Evolutionary conservation across 2,888 invertebrate genomes (phyloP).

Genomic region (Octodonta nipae): DNA sequence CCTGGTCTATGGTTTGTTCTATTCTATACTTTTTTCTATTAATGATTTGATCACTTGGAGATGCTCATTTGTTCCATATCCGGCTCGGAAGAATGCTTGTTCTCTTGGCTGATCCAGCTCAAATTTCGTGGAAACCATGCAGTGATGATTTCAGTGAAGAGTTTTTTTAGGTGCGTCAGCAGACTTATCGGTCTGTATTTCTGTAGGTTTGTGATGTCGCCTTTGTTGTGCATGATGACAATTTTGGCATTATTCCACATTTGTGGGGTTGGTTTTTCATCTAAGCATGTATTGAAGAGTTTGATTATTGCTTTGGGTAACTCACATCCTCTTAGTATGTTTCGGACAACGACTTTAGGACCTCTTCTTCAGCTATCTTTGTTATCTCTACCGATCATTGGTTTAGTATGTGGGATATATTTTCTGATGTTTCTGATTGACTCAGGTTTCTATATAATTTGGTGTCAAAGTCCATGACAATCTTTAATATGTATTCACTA

Average conservation of each 20-base stretch:
- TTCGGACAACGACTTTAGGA: neutral
- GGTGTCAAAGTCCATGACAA: neutral
- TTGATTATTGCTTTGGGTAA: conserved; percentile 1
- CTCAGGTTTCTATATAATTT: neutral
- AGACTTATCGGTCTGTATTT: conserved; percentile 1
- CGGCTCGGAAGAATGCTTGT: too few relatives aligned
- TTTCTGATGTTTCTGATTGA: conserved; percentile 1
- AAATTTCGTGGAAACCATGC: too few relatives aligned
- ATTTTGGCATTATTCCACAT: too few relatives aligned
- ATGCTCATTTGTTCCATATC: conserved; percentile 1
- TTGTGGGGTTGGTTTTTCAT: too few relatives aligned
- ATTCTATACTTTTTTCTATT: neutral
- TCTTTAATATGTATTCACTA: too few relatives aligned
- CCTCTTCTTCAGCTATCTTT: conserved; percentile 1
- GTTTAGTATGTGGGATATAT: conserved; percentile 1
- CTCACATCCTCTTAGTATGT: neutral
- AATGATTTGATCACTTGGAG: conserved; percentile 1
- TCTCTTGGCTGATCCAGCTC: neutral
- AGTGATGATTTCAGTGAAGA: too few relatives aligned
- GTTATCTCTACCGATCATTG: neutral
- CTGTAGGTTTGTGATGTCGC: too few relatives aligned
- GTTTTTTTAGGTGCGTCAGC: neutral
- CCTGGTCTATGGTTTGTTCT: neutral
- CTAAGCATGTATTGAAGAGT: too few relatives aligned
- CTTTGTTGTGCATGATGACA: too few relatives aligned